phyloP scores from a whole-genome alignment of 1,140 invertebrate species.

The Drosophila setifemur region DNA sequence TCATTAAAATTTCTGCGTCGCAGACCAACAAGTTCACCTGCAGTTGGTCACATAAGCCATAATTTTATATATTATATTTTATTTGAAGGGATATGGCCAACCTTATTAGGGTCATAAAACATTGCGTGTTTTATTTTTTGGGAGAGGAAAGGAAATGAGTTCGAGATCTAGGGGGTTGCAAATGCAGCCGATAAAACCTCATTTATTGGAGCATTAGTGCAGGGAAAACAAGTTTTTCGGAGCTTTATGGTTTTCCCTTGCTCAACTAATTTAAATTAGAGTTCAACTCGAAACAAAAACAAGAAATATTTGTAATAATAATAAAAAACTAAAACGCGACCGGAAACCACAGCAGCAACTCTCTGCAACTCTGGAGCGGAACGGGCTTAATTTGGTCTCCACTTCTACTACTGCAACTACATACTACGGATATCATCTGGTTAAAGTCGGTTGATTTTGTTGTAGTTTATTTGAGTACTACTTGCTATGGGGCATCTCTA shows the following conservation, averaged over 20 bases:
- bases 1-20: conserved; percentile 12
- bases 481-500: conserved; percentile 44
- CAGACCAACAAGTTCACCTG: conserved; percentile 45
- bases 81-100: background rate
- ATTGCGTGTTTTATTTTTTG: conserved; percentile 31
- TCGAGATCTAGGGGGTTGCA: conserved; percentile 30
- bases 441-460: no score
- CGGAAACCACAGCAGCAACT: conserved; percentile 51
- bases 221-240: conserved; percentile 14
- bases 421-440: conserved; percentile 13
- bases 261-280: conserved; percentile 53
- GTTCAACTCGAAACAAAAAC: conserved; percentile 35
- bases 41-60: conserved; percentile 47
- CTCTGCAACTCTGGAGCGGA: conserved; percentile 48
- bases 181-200: conserved; percentile 6
- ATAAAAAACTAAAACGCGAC: conserved; percentile 44
- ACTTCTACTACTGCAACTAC: background rate
- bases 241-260: conserved; percentile 13
- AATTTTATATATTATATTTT: conserved; percentile 8
- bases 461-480: conserved; percentile 34
- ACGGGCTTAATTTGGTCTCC: conserved; percentile 54
- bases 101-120: conserved; percentile 31
- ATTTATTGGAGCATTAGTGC: conserved; percentile 8
- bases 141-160: conserved; percentile 3
- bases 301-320: conserved; percentile 16